Evolutionary conservation across 2,113 vertebrate genomes (phyloP), one percentile per base, ranked within the genome.

Genomic region (Plecotus auritus): DNA sequence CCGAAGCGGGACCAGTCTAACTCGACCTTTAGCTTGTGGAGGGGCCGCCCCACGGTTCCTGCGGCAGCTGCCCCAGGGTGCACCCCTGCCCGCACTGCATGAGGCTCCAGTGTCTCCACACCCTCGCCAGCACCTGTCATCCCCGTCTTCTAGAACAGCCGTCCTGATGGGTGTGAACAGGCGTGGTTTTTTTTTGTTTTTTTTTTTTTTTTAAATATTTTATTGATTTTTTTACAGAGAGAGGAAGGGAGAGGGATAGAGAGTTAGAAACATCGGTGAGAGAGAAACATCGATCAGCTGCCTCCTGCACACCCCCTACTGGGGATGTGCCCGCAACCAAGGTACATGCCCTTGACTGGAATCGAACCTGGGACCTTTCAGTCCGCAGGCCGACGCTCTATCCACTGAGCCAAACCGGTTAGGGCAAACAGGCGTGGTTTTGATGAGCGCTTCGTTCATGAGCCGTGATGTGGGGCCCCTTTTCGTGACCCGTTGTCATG

Each of bases 401-500:
- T n/a, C n/a, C n/a, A n/a, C n/a, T n/a, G n/a, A n/a, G n/a, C n/a
- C n/a, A n/a, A n/a, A n/a, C n/a, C n/a, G n/a, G n/a, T n/a, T n/a
- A n/a, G n/a, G n/a, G n/a, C n/a, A n/a, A 47, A 14, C 9, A 30
- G 30, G 23, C 20, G 22, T 28, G 45, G 54, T 14, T 86, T 45
- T 37, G 17, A 35, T 51, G 28, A 32, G 56, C 56, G 2, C 49
- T 23, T 47, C 67, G 37, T 9, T 23, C 18, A 9, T 13, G 35
- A 32, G 23, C 3, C 35, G 22, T 9, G 40, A 26, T 0, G 5
- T 17, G 6, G n/a, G 49, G 6, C 3, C 1, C 10, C 12, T n/a
- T 23, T 8, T 30, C 47, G 9, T n/a, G 1, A 7, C 5, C 28
- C 7, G 0, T 9, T 30, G 32, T 40, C 4, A 13, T 0, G 0